Evolutionary conservation across 2,113 vertebrate genomes (phyloP), one percentile per base, ranked within the genome.

Genomic region (Tringa solitaria): DNA sequence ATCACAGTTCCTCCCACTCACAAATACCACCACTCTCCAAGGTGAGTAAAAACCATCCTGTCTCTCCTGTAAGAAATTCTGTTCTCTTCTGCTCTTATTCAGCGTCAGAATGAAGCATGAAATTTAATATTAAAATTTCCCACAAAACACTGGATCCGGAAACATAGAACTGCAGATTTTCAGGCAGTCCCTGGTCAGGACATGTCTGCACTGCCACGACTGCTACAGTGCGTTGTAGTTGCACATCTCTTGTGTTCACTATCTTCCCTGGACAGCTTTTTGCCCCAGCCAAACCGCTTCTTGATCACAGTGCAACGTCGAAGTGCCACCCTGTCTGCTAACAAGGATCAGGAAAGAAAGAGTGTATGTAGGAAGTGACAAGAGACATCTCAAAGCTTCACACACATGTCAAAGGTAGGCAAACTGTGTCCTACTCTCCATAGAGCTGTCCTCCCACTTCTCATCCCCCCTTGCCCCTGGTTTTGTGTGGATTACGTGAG

Each of bases 361-460:
- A 39, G 8, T 50, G 12, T 20, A 20, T 24, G 35, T 28, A 46
- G 79, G 50, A 92, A 59, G 39, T 11, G 22, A 43, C 51, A 87
- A 35, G 12, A 72, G 56, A 56, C 39, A 56, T 14, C 51, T 70
- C 3, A 2, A 84, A 84, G 5, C 12, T 63, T 64, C 68, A 78
- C 18, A 39, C 0, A 0, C 2, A 1, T 21, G 20, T 30, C 27
- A 81, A 63, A 77, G 23, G 28, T 2, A 77, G 59, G 43, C 37
- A 95, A 59, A 21, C 16, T 54, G 26, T n/a, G 26, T 8, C 30
- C 46, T 77, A 6, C 4, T 57, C 23, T 77, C 46, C 46, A 19
- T 0, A 78, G n/a, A 56, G 26, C 14, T 51, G 51, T 85, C 28
- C 22, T 69, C 30, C 21, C 9, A 6, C 35, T 69, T 89, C 41